phyloP scores from a whole-genome alignment of 2,888 invertebrate species.

The Callyntrura sp. region DNA sequence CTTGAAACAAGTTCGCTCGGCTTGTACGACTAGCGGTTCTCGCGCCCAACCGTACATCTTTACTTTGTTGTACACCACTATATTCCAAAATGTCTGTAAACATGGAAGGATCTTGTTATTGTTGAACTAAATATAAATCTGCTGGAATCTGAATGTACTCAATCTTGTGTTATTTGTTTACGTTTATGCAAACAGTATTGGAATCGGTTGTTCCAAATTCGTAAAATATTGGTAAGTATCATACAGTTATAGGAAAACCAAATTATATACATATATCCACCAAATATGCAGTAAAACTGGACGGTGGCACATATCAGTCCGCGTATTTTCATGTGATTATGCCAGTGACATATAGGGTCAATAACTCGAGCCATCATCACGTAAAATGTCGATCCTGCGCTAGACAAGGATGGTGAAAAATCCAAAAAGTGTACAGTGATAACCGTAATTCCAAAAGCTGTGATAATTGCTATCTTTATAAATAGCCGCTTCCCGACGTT shows the following conservation, averaged over 20 bases:
- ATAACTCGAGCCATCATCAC: not conserved
- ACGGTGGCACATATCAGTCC: not conserved
- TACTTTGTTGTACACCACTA: not conserved
- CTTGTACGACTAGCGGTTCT: conserved; percentile 34
- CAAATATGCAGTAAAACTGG: conserved; percentile 25
- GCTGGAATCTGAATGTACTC: not conserved
- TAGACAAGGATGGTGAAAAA: conserved; percentile 14
- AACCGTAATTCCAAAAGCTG: not conserved
- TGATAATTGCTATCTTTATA: not conserved
- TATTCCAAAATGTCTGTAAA: conserved; percentile 29
- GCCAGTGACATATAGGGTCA: conserved; percentile 32
- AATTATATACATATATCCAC: conserved; percentile 46
- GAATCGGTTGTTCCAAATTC: conserved; percentile 59
- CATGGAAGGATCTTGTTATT: not conserved
- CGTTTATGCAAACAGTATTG: conserved; percentile 65
- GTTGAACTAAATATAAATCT: not conserved
- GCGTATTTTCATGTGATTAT: not conserved
- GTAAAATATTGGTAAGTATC: conserved; percentile 59
- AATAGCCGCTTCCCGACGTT: conserved; percentile 34
- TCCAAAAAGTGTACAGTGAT: not conserved
- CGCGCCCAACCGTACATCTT: conserved; percentile 5
- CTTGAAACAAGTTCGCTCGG: conserved; percentile 43
- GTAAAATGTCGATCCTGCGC: conserved; percentile 34
- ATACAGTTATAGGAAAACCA: conserved; percentile 64
- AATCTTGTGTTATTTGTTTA: conserved; percentile 1